Evolutionary conservation across 2,888 invertebrate genomes (phyloP).

Genomic region (Glaucopsyche alexis): DNA sequence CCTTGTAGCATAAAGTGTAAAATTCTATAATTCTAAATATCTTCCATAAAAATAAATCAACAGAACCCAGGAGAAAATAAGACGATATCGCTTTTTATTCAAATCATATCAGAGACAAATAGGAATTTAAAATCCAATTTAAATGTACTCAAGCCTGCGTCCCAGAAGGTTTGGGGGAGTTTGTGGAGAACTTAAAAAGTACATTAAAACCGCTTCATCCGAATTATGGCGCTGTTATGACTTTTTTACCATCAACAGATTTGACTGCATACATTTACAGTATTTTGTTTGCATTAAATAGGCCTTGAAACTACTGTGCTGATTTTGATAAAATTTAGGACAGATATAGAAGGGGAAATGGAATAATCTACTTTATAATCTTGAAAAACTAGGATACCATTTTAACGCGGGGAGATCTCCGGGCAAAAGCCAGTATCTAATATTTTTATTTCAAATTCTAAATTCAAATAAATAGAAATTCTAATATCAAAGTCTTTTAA

Average conservation of each 20-base stretch:
- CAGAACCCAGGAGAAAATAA: slow-evolving; percentile 7
- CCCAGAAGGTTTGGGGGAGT: slow-evolving; percentile 37
- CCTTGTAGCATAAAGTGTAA: too few relatives aligned
- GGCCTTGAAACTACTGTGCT: too few relatives aligned
- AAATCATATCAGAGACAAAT: slow-evolving; percentile 42
- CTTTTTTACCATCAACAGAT: slow-evolving; percentile 12
- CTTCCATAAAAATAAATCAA: background rate
- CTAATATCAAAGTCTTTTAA: background rate
- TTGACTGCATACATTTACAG: background rate
- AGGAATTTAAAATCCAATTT: slow-evolving; percentile 49
- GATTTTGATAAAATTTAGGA: too few relatives aligned
- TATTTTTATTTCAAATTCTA: too few relatives aligned
- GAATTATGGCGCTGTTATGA: slow-evolving; percentile 5
- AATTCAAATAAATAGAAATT: too few relatives aligned
- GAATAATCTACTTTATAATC: too few relatives aligned
- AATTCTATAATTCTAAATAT: background rate
- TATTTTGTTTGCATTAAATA: too few relatives aligned
- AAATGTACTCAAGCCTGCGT: slow-evolving; percentile 41
- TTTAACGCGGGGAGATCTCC: background rate
- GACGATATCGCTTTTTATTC: slow-evolving; percentile 32
- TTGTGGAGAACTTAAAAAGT: slow-evolving; percentile 30
- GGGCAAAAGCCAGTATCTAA: background rate
- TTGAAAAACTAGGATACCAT: too few relatives aligned
- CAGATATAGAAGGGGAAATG: too few relatives aligned
- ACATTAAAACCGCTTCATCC: background rate